phyloP scores from a whole-genome alignment of 1,140 invertebrate genomes.

The Drosophila arawakana region DNA sequence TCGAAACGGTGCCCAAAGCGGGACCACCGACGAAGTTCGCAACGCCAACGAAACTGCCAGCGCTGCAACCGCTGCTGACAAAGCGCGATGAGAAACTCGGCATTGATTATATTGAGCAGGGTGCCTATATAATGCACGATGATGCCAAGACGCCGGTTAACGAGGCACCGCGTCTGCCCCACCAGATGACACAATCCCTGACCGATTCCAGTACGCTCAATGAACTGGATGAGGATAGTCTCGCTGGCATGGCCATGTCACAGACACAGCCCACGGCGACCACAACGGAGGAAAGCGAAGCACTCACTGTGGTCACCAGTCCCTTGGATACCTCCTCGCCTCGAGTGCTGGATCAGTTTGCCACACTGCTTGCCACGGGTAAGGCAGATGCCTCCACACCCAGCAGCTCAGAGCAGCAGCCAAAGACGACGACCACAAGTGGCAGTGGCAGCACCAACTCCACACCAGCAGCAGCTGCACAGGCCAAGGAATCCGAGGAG shows the following conservation, averaged over 20 bases:
- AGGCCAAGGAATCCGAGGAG: constrained; percentile 59
- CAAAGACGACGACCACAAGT: constrained; percentile 62
- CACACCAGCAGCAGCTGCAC: constrained; percentile 44
- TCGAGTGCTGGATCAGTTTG: constrained; percentile 62
- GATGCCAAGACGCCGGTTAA: constrained; percentile 82
- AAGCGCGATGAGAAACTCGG: constrained; percentile 76
- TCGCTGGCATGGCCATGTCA: constrained; percentile 71
- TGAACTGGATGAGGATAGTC: constrained; percentile 87
- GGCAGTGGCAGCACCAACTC: constrained; percentile 55
- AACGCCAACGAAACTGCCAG: constrained; percentile 15
- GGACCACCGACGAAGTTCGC: constrained; percentile 2
- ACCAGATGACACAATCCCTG: constrained; percentile 74
- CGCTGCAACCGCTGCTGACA: constrained; percentile 47
- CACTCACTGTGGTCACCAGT: constrained; percentile 86
- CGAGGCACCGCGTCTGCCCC: constrained; percentile 50
- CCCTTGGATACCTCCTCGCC: constrained; percentile 85
- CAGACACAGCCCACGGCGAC: constrained; percentile 75
- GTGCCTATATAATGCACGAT: constrained; percentile 83
- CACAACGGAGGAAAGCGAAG: constrained; percentile 87
- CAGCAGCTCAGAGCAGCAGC: constrained; percentile 78
- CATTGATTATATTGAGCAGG: constrained; percentile 86
- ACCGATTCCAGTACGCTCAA: constrained; percentile 79
- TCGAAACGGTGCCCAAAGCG: constrained; percentile 84
- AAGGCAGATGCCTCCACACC: constrained; percentile 70
- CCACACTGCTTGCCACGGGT: constrained; percentile 49